A percentile compares a stretch with the other conserved stretches of the same genome.
phyloP scores from a whole-genome alignment of 1,140 invertebrate species.

The Drosophila albomicans region DNA sequence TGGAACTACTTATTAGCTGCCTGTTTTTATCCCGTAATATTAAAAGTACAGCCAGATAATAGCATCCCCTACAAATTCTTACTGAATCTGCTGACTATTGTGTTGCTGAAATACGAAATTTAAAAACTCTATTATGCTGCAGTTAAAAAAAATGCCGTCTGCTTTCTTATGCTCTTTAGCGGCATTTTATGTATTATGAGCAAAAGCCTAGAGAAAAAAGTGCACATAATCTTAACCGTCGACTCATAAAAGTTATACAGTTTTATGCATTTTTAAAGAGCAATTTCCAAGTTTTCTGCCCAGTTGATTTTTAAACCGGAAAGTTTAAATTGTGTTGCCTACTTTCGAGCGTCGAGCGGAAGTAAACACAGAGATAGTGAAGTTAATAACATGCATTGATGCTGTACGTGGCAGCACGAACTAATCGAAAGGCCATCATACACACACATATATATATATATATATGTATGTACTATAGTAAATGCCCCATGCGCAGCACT shows the following conservation, averaged over 20 bases:
- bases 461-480: too few relatives aligned
- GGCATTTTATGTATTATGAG: neutral
- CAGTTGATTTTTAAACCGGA: neutral
- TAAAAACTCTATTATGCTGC: neutral
- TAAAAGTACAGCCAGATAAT: neutral
- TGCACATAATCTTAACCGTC: neutral
- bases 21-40: neutral
- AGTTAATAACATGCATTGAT: conserved; percentile 32
- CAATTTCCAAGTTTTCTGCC: neutral
- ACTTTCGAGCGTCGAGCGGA: conserved; percentile 43
- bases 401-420: conserved; percentile 24
- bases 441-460: neutral
- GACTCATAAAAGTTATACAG: neutral
- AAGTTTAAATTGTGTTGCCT: conserved; percentile 70
- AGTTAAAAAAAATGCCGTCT: neutral
- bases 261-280: conserved; percentile 3
- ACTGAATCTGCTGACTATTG: neutral
- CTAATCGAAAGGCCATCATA: conserved; percentile 26
- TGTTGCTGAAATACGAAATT: neutral
- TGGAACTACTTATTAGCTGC: neutral
- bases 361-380: conserved; percentile 9
- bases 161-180: neutral
- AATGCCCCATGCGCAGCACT: conserved; percentile 18
- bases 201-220: neutral
- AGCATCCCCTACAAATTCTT: neutral